These are phyloP conservation scores for Clepsis dumicolana DNA, from an alignment of 2,888 invertebrate species.

Conservation along the genomic window DNA sequence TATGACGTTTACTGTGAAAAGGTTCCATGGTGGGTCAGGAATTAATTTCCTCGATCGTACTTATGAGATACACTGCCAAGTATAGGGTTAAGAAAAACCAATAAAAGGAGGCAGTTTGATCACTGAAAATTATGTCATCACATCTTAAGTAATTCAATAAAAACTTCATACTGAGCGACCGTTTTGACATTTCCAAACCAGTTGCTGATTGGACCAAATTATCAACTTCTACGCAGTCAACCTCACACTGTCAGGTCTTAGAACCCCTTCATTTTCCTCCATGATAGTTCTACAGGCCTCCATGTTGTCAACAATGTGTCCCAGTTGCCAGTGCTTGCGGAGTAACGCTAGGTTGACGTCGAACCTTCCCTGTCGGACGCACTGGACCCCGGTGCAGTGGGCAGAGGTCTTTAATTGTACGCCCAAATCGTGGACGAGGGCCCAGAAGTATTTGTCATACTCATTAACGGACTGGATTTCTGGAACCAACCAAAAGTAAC, in stretches of 20 bases:
- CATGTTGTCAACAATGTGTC: constrained; percentile 89
- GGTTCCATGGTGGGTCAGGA: no score
- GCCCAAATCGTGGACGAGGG: constrained; percentile 94
- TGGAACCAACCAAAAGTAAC: no score
- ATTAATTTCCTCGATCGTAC: no score
- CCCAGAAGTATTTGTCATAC: constrained; percentile 90
- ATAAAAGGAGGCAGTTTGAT: no score
- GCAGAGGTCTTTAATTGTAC: constrained; percentile 92
- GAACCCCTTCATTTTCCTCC: constrained; percentile 74
- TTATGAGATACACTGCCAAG: no score
- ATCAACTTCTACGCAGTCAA: constrained; percentile 49
- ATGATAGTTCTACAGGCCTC: constrained; percentile 83
- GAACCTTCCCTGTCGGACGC: constrained; percentile 94
- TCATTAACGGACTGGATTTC: constrained; percentile 96
- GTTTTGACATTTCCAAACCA: no score
- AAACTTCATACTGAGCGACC: no score
- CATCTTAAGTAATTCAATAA: no score
- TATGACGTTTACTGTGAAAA: no score
- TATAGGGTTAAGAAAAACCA: no score
- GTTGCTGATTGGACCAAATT: not conserved
- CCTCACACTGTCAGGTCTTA: constrained; percentile 71
- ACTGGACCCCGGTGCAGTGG: constrained; percentile 92
- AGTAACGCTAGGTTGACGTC: constrained; percentile 91
- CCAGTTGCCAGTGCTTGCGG: constrained; percentile 92
- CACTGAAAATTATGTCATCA: no score